phyloP scores from a whole-genome alignment of 2,888 invertebrate genomes.

The Pharmacophagus antenor region DNA sequence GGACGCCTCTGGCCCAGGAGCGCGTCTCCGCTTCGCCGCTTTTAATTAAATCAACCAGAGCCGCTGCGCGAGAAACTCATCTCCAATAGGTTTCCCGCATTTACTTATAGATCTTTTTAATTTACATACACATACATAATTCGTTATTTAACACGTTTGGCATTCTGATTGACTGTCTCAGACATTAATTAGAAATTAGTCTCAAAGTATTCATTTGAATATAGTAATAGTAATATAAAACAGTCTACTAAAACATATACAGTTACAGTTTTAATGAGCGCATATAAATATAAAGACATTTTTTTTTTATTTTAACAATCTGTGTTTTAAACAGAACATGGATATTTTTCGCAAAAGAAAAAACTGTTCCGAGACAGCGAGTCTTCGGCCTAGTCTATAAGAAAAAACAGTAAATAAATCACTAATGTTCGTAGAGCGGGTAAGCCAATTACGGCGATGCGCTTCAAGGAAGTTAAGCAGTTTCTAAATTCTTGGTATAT shows the following conservation, averaged over 20 bases:
- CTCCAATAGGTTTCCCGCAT: conserved; percentile 41
- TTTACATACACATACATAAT: conserved; percentile 10
- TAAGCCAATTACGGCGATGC: conserved; percentile 78
- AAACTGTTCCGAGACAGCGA: conserved; percentile 31
- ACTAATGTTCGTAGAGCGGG: conserved; percentile 66
- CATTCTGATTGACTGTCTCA: background rate
- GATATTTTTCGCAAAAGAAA: background rate
- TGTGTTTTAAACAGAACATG: background rate
- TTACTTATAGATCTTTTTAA: conserved; percentile 21
- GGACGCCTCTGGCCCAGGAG: conserved; percentile 46
- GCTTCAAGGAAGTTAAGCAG: conserved; percentile 79
- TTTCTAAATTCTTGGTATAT: conserved; percentile 81
- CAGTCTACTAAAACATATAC: too few relatives aligned
- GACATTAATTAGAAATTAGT: background rate
- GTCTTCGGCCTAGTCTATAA: conserved; percentile 41
- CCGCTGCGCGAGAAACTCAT: conserved; percentile 44
- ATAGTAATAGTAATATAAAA: background rate
- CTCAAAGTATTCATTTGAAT: background rate
- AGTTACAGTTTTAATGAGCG: background rate
- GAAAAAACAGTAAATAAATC: conserved; percentile 68
- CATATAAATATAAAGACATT: background rate
- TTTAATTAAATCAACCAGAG: conserved; percentile 56
- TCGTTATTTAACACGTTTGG: background rate
- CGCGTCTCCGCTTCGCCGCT: conserved; percentile 48
- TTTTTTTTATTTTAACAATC: background rate